phyloP scores from a whole-genome alignment of 2,113 vertebrate genomes.

The Phrynocephalus versicolor region DNA sequence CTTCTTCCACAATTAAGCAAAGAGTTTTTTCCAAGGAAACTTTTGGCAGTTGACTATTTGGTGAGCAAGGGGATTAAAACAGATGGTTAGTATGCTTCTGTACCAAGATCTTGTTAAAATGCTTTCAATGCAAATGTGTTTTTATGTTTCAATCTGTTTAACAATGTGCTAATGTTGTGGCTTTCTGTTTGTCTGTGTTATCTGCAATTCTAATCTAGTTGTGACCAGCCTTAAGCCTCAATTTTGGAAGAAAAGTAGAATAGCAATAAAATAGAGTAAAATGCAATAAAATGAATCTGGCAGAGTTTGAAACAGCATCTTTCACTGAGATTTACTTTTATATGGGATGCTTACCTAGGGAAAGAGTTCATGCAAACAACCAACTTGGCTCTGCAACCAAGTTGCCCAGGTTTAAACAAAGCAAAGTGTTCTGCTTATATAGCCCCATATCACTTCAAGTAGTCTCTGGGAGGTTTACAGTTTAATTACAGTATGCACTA shows the following conservation, averaged over 20 bases:
- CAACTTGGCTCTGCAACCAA: not conserved
- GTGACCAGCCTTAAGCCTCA: no score
- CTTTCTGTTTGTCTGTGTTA: not conserved
- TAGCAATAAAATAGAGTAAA: not conserved
- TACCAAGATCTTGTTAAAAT: not conserved
- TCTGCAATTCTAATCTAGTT: no score
- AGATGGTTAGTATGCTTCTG: not conserved
- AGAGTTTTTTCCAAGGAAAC: not conserved
- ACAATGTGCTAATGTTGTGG: not conserved
- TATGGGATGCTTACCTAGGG: not conserved
- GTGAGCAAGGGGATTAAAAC: not conserved
- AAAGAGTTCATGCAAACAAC: not conserved
- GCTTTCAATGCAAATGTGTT: not conserved
- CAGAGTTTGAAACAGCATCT: not conserved
- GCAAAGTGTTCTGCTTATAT: no score
- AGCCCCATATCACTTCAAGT: no score
- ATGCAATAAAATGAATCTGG: not conserved
- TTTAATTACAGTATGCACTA: no score
- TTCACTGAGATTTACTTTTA: not conserved
- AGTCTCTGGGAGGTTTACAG: no score
- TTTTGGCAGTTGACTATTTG: not conserved
- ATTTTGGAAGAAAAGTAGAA: not conserved
- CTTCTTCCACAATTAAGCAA: not conserved
- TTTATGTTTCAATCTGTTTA: not conserved
- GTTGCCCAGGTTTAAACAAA: not conserved